These are phyloP conservation scores for Aspidapion aeneum DNA, from an alignment of 2,888 invertebrate genomes.

Conservation along the genomic window DNA sequence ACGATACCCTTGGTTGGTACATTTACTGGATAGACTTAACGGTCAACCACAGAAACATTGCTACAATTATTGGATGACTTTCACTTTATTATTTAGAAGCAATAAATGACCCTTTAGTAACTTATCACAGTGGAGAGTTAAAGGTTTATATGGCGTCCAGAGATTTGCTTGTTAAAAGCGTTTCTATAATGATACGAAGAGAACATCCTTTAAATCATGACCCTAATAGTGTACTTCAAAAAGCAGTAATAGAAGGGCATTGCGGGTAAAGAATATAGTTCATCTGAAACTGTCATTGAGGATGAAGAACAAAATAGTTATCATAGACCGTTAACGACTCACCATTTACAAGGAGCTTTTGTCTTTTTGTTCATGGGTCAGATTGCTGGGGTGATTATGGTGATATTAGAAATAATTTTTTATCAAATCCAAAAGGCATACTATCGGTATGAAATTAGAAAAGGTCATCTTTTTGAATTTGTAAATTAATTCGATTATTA, in stretches of 20 bases:
- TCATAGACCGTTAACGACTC: constrained; percentile 9
- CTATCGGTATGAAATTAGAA: background rate
- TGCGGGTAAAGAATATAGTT: constrained; percentile 8
- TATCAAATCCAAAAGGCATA: background rate
- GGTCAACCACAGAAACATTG: constrained; percentile 26
- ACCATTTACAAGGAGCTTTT: constrained; percentile 37
- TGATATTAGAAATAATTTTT: constrained; percentile 11
- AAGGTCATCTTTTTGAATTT: background rate
- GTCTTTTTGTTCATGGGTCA: constrained; percentile 31
- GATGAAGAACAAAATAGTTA: background rate
- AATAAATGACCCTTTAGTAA: constrained; percentile 17
- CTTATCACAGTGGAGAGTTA: constrained; percentile 20
- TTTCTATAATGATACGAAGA: constrained; percentile 53
- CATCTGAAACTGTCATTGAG: background rate
- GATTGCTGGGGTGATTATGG: constrained; percentile 12
- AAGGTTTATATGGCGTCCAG: constrained; percentile 30
- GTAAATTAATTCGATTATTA: background rate
- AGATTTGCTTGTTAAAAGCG: constrained; percentile 52
- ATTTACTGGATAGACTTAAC: constrained; percentile 33
- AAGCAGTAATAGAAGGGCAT: constrained; percentile 52
- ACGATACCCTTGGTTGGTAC: constrained; percentile 28
- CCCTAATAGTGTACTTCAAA: constrained; percentile 50
- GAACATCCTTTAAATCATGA: constrained; percentile 54
- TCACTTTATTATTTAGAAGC: constrained; percentile 30
- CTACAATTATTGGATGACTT: constrained; percentile 29